Evolutionary conservation across 2,797 vertebrate genomes (phyloP).

Genomic region (Ambastaia sidthimunki): DNA sequence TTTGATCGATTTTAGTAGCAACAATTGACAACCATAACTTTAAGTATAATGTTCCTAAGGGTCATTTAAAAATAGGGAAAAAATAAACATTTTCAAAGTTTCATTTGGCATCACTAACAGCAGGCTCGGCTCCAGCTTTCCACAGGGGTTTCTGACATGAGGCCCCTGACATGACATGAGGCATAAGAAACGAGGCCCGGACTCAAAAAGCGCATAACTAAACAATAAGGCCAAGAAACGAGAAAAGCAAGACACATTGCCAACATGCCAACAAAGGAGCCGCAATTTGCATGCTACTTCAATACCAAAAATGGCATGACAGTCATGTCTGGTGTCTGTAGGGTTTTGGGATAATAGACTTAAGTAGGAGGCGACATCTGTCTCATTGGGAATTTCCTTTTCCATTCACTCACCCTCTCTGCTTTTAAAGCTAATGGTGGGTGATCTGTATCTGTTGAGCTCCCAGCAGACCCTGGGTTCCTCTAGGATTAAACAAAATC

Average conservation of each 20-base stretch:
- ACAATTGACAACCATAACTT: too few relatives aligned
- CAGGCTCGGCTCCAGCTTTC: slow-evolving; percentile 19
- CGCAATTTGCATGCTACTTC: slow-evolving; percentile 6
- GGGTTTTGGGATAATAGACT: slow-evolving; percentile 14
- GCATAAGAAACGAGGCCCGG: neutral
- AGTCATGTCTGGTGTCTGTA: slow-evolving; percentile 36
- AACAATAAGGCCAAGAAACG: slow-evolving; percentile 4
- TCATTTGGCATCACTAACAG: too few relatives aligned
- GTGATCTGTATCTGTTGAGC: neutral
- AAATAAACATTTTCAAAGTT: too few relatives aligned
- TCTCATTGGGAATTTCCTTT: slow-evolving; percentile 18
- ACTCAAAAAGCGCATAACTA: slow-evolving; percentile 28
- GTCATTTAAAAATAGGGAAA: too few relatives aligned
- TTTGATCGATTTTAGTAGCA: too few relatives aligned
- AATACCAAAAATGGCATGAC: slow-evolving; percentile 19
- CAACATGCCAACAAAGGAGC: slow-evolving; percentile 16
- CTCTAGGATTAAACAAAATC: slow-evolving; percentile 32
- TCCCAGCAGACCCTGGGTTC: slow-evolving; percentile 11
- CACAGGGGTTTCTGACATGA: neutral
- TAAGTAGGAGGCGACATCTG: neutral
- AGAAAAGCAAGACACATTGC: neutral
- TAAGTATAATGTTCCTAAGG: too few relatives aligned
- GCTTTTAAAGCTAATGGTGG: slow-evolving; percentile 16
- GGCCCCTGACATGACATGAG: slow-evolving; percentile 10
- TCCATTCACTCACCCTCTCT: neutral